Evolutionary conservation across 2,113 vertebrate genomes (phyloP), one percentile per base, ranked within the genome.

Genomic region (Sphaerodactylus townsendi): DNA sequence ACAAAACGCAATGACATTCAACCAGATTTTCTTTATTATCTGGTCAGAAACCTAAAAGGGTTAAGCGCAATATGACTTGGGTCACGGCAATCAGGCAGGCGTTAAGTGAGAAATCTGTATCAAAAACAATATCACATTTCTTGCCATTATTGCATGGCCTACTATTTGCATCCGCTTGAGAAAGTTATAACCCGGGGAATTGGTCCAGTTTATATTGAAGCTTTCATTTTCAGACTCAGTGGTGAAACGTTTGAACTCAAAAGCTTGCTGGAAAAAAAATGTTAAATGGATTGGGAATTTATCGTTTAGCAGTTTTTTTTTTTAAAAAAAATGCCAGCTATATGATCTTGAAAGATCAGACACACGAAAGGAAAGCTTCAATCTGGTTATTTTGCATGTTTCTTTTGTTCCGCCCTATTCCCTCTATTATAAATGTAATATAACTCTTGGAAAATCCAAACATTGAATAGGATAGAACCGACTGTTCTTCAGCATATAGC

Each of bases 1-100:
- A n/a, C 70, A 69, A 17, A 76, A 72, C 39, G 71, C 84, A 14
- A 7, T 85, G 1, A 41, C 78, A 83, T 90, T 83, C 69, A 91
- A 84, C 6, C 28, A 81, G 41, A 81, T 78, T 44, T 44, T 35
- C 37, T n/a, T 33, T 33, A 46, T 79, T 30, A 50, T 33, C 4
- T 65, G 3, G 50, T 84, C 76, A 64, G 62, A 53, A 83, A 66
- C 4, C 35, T 46, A 39, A 59, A 48, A 83, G 56, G 9, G 75
- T 50, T 19, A 65, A 0, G 1, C 64, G 5, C 30, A 53, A 84
- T 35, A 84, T 15, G 5, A 3, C 39, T 66, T 0, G 0, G 56
- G 65, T 35, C 23, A 15, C 44, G 72, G 2, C 1, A 48, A 11
- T 76, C 44, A 11, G 48, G 23, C 62, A 68, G 62, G 44, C 39